Base-by-base conservation (phyloP, 2,113 vertebrate genomes). In the Athene cunicularia region DNA sequence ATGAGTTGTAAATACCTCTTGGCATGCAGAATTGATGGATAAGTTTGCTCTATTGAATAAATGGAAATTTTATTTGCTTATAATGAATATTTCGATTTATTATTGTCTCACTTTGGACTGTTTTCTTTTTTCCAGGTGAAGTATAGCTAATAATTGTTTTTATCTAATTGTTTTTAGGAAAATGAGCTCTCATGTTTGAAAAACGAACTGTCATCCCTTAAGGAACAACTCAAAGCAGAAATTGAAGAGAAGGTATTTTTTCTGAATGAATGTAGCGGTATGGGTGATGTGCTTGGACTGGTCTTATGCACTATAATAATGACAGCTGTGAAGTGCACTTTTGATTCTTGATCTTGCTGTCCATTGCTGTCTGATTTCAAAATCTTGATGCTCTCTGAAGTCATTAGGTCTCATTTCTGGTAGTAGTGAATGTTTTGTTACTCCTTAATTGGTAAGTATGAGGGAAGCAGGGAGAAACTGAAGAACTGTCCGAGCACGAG, bases 221-320 rank as follows among this genome's bases (percentile, higher is more conserved):
- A 98, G 93, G 97, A 98, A 75, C 96, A 99, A 50, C 97, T 99
- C 96, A 97, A 98, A 95, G 93, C 79, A 85, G 97, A 98, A 97
- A 98, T 68, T 72, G 96, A 97, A 97, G 97, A 98, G 86, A 99
- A 98, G 97, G 99, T 99, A 87, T 98, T 89, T 96, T 21, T 89
- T 95, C 33, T 91, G 9, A 52, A 55, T 52, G 56, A 70, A 62
- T 24, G 16, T 75, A 79, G 27, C 23, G 14, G 27, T 58, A 32
- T 52, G 30, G 27, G 37, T 64, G 68, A 88, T 26, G 9, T 26
- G 8, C 39, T 72, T 93, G 64, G 41, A 32, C 64, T 85, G 50
- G 30, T 33, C 8, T 76, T 68, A 15, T 2, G 28, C 63, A 49
- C 11, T 58, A 12, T 23, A 77, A 41, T 32, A 32, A 21, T 56